phyloP scores from a whole-genome alignment of 2,888 invertebrate species.

The Tiliacea aurago region DNA sequence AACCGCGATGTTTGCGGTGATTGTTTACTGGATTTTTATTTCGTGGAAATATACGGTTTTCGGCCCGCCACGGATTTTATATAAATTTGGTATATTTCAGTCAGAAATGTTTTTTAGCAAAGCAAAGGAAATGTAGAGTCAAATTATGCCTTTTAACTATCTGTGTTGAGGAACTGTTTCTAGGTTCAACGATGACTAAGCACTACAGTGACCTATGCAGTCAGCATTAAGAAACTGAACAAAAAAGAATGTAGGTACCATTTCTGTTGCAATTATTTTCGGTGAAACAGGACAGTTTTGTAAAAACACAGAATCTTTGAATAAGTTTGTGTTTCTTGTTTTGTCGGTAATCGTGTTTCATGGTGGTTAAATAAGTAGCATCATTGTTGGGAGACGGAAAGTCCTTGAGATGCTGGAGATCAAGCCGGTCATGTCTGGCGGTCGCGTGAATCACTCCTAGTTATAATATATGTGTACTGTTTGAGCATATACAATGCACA shows the following conservation, averaged over 20 bases:
- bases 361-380: constrained; percentile 24
- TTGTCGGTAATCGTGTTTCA: constrained; percentile 23
- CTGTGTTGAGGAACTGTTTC: constrained; percentile 19
- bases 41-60: constrained; percentile 66
- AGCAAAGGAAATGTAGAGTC: constrained; percentile 34
- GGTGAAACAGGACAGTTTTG: neutral
- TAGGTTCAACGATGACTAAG: constrained; percentile 44
- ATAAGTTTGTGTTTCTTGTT: constrained; percentile 22
- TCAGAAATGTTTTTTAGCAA: constrained; percentile 24
- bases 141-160: constrained; percentile 10
- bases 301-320: constrained; percentile 28
- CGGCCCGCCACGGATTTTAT: constrained; percentile 31
- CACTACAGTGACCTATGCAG: constrained; percentile 39
- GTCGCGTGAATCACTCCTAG: constrained; percentile 44
- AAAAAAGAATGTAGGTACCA: constrained; percentile 20
- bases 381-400: constrained; percentile 33
- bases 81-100: constrained; percentile 39
- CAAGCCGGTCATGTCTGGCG: constrained; percentile 47
- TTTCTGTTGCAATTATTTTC: constrained; percentile 39
- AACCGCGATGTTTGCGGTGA: constrained; percentile 77
- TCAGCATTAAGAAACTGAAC: constrained; percentile 15
- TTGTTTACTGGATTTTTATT: constrained; percentile 74
- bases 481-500: constrained; percentile 4
- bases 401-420: constrained; percentile 50
- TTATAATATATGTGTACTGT: constrained; percentile 14